Evolutionary conservation across 2,113 vertebrate genomes (phyloP), one percentile per base, ranked within the genome.

Genomic region (Urocolius indicus): DNA sequence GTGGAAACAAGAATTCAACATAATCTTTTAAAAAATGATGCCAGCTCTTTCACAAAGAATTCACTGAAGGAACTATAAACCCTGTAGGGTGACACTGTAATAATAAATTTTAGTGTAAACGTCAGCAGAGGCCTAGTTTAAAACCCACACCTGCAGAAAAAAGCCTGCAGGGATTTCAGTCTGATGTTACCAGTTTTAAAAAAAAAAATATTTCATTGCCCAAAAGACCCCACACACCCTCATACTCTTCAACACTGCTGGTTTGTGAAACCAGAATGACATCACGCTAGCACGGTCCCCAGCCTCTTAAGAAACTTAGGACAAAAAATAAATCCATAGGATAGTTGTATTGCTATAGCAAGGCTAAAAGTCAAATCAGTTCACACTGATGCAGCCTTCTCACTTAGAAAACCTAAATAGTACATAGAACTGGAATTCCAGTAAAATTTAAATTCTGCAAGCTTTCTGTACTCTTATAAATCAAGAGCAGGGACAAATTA

Each of bases 141-240:
- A 93, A 96, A 92, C 69, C 72, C 18, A 7, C 84, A 95, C 84
- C 93, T 96, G 91, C 87, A 95, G 43, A 71, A 92, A 94, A 82
- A 84, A 90, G 76, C 69, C 90, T 13, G 22, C 72, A 84, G 66
- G 67, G 76, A 95, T 76, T 93, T 89, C 43, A 95, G 32, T 22
- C 77, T 87, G 90, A 91, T 89, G 77, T 66, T 69, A 89, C 91
- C 65, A 83, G 36, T 55, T 74, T 73, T 66, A 17, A 77, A 73
- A 84, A 83, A 91, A 48, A 29, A 71, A 87, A 22, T 77, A 90
- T 77, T 88, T 84, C 59, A 46, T 36, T 73, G 73, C 86, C 59
- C 59, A 80, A 2, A 93, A 78, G 72, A 95, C 43, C 36, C 68
- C 76, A 26, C 72, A 89, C 0, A 0, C 57, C 61, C 46, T 86